These are phyloP conservation scores for Orthochromis malagaraziensis DNA, from an alignment of 2,113 vertebrate genomes.

Conservation along the genomic window DNA sequence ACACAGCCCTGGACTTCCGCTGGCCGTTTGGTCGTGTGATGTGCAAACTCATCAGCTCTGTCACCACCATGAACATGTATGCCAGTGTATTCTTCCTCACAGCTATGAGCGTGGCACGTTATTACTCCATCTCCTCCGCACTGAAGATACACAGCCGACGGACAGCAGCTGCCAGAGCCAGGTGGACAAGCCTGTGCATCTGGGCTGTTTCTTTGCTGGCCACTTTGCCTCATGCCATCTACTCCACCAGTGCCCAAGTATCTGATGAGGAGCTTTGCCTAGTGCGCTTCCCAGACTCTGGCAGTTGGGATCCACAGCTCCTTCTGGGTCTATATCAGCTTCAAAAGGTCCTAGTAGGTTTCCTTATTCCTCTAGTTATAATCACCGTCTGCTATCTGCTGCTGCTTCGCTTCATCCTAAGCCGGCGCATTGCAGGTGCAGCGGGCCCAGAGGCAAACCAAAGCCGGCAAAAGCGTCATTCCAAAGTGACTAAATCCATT, in stretches of 20 bases:
- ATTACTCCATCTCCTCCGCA: conserved; percentile 71
- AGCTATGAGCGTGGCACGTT: conserved; percentile 76
- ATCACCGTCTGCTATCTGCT: conserved; percentile 77
- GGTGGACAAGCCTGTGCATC: conserved; percentile 72
- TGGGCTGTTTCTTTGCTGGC: conserved; percentile 72
- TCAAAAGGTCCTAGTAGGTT: conserved; percentile 77
- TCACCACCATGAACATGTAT: conserved; percentile 81
- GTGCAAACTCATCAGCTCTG: conserved; percentile 78
- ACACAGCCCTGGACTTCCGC: conserved; percentile 78
- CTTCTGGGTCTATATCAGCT: conserved; percentile 77
- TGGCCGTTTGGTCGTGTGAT: conserved; percentile 78
- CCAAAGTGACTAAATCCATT: conserved; percentile 77
- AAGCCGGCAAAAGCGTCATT: conserved; percentile 56
- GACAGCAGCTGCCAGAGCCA: conserved; percentile 53
- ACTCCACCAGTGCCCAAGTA: conserved; percentile 71
- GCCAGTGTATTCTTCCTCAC: conserved; percentile 80
- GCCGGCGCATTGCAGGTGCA: conserved; percentile 46
- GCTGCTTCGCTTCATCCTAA: conserved; percentile 70
- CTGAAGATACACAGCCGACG: conserved; percentile 71
- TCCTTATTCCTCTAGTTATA: conserved; percentile 72
- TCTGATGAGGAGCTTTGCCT: conserved; percentile 77
- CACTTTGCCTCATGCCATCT: conserved; percentile 75
- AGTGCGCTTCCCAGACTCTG: conserved; percentile 75
- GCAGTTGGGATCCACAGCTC: conserved; percentile 74
- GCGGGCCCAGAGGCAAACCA: conserved; percentile 44